Conservation (phyloP, 2,113 vertebrate species). For the Mugil cephalus region DNA sequence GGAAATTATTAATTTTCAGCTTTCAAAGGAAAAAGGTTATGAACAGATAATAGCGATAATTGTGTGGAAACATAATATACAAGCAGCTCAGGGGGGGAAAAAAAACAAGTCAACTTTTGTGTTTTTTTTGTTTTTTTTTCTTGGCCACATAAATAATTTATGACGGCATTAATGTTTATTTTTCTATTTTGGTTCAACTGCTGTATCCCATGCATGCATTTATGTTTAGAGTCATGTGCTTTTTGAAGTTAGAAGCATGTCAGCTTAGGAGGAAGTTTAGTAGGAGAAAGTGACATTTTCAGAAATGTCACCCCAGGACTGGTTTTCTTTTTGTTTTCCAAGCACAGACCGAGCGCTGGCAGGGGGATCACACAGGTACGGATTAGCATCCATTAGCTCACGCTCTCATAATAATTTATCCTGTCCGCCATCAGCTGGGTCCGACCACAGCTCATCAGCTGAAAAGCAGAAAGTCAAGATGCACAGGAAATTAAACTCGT, state of each 20-base stretch:
- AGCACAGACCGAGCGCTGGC: background rate
- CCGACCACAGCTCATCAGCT: too few relatives aligned
- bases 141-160: conserved; percentile 39
- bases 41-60: conserved; percentile 10
- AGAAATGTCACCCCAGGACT: conserved; percentile 9
- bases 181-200: background rate
- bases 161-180: background rate
- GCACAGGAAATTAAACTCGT: background rate
- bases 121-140: too few relatives aligned
- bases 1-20: conserved; percentile 4
- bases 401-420: background rate
- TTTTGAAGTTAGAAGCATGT: conserved; percentile 8
- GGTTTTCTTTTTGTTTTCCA: background rate
- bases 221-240: background rate
- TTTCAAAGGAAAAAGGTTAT: background rate
- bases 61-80: conserved; percentile 1
- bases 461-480: background rate
- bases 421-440: background rate
- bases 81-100: background rate
- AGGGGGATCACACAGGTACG: background rate
- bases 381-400: conserved; percentile 1
- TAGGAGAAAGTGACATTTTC: conserved; percentile 3
- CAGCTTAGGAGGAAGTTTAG: background rate
- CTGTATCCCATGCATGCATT: background rate
- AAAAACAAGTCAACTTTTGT: conserved; percentile 10